A percentile compares a stretch with the other conserved stretches of the same genome.
Evolutionary conservation across 2,888 invertebrate genomes (phyloP).

Genomic region (Atherix ibis): DNA sequence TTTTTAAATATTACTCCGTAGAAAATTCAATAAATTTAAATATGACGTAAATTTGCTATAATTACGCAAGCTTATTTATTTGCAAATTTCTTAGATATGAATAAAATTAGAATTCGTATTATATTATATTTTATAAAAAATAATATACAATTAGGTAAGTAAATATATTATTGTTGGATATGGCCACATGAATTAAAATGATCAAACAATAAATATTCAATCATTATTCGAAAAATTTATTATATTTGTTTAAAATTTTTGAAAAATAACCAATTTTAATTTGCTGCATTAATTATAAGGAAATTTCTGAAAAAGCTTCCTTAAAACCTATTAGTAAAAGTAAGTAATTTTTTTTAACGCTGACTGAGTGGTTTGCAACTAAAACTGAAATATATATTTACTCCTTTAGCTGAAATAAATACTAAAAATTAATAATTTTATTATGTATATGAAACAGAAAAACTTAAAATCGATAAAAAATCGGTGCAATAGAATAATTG

Average conservation of each 20-base stretch:
- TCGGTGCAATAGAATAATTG: too few relatives aligned
- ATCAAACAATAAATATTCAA: background rate
- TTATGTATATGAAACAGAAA: too few relatives aligned
- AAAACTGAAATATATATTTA: slow-evolving; percentile 8
- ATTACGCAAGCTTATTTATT: too few relatives aligned
- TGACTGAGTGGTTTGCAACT: slow-evolving; percentile 13
- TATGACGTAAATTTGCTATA: too few relatives aligned
- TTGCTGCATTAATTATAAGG: background rate
- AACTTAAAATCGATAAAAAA: too few relatives aligned
- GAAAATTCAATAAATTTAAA: too few relatives aligned
- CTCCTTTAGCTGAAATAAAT: too few relatives aligned
- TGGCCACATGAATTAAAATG: slow-evolving; percentile 10
- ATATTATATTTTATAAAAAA: slow-evolving; percentile 4
- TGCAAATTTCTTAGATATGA: background rate
- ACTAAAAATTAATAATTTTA: too few relatives aligned
- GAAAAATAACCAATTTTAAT: too few relatives aligned
- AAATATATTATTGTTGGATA: slow-evolving; percentile 6
- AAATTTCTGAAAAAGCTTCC: background rate
- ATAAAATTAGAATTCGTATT: slow-evolving; percentile 2
- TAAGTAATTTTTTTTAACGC: too few relatives aligned
- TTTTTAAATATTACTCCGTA: too few relatives aligned
- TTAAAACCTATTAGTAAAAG: slow-evolving; percentile 1
- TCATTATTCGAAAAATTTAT: background rate
- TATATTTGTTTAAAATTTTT: background rate
- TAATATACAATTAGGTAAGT: slow-evolving; percentile 4